These are phyloP conservation scores for Gephyroberyx darwinii DNA, from an alignment of 2,797 vertebrate genomes.

Conservation along the genomic window DNA sequence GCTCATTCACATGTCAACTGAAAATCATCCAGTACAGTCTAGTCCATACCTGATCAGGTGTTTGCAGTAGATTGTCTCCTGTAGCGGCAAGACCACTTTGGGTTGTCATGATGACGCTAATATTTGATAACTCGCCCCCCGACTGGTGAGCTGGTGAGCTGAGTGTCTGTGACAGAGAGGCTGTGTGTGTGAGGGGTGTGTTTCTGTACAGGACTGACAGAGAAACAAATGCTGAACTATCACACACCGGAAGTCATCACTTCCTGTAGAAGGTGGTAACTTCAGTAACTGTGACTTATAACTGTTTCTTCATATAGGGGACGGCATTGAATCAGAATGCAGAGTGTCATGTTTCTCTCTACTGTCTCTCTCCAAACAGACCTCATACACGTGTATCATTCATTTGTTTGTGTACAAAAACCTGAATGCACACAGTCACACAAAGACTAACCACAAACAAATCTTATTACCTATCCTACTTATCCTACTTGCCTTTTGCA, in stretches of 20 bases:
- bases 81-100: conserved; percentile 50
- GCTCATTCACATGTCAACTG: not conserved
- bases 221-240: conserved; percentile 17
- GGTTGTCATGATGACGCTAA: conserved; percentile 65
- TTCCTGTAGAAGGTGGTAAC: conserved; percentile 81
- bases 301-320: conserved; percentile 51
- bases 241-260: conserved; percentile 75
- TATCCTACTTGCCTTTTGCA: not conserved
- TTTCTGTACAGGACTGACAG: conserved; percentile 12
- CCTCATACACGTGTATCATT: not conserved
- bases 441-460: not conserved
- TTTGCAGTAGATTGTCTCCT: conserved; percentile 66
- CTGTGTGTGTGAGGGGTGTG: conserved; percentile 31
- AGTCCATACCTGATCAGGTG: conserved; percentile 74
- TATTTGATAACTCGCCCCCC: conserved; percentile 29
- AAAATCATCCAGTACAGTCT: not conserved
- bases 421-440: not conserved
- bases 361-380: not conserved
- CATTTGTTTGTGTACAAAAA: not conserved
- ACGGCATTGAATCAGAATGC: not conserved
- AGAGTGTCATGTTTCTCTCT: conserved; percentile 7
- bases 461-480: too few species aligned
- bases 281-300: conserved; percentile 59
- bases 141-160: conserved; percentile 23
- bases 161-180: conserved; percentile 53